These are phyloP conservation scores for Scarus forsteni DNA, from an alignment of 2,797 vertebrate genomes.

Conservation along the genomic window DNA sequence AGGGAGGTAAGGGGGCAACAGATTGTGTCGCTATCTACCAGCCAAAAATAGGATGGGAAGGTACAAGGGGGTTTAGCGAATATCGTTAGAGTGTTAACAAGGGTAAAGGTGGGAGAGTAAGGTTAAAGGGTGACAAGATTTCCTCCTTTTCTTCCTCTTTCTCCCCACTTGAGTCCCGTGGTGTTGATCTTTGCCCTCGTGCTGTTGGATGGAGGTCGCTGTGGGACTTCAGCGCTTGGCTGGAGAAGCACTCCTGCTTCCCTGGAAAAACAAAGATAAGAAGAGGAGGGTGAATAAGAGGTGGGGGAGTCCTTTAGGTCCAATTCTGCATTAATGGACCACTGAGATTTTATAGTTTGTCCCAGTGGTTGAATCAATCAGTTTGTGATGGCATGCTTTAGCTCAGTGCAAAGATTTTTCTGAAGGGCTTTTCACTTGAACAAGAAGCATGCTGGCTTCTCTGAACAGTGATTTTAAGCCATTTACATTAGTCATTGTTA, in stretches of 20 bases:
- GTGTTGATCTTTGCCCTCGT: constrained; percentile 62
- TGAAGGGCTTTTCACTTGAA: background rate
- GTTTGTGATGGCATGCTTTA: constrained; percentile 3
- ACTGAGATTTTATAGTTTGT: background rate
- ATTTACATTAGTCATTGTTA: background rate
- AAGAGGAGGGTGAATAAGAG: constrained; percentile 23
- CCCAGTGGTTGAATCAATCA: background rate
- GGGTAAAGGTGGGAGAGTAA: constrained; percentile 47
- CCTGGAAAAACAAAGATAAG: constrained; percentile 81
- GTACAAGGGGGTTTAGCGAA: constrained; percentile 46
- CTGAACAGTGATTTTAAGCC: background rate
- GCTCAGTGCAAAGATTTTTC: background rate
- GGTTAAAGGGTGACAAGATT: constrained; percentile 52
- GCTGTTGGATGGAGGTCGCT: constrained; percentile 61
- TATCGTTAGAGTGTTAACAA: constrained; percentile 78
- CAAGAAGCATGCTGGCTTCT: background rate
- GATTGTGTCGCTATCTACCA: constrained; percentile 85
- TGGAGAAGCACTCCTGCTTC: constrained; percentile 93
- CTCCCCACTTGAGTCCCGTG: constrained; percentile 51
- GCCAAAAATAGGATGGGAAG: constrained; percentile 54
- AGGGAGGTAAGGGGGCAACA: constrained; percentile 56
- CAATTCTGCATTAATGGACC: background rate
- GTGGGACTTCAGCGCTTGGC: constrained; percentile 90
- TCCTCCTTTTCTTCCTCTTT: constrained; percentile 61
- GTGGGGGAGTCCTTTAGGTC: background rate